phyloP scores from a whole-genome alignment of 2,888 invertebrate species.

The Polymixis flavicincta region DNA sequence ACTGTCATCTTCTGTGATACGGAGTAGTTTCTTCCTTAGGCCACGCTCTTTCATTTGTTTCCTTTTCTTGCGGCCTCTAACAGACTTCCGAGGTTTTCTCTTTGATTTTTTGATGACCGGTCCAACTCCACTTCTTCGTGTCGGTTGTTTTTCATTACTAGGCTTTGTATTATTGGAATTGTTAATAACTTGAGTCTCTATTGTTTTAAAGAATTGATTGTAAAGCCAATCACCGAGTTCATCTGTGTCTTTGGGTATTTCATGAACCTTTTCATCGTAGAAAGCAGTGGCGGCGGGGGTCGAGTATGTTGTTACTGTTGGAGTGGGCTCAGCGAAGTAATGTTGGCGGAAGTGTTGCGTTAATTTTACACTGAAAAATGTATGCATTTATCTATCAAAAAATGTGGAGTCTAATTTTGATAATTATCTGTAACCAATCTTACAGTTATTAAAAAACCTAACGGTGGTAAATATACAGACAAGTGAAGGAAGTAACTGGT shows the following conservation, averaged over 20 bases:
- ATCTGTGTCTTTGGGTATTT: constrained; percentile 79
- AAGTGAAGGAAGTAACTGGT: no score
- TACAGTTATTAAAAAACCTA: no score
- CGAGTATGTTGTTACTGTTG: constrained; percentile 37
- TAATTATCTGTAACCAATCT: background rate
- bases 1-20: constrained; percentile 84
- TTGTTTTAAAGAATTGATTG: constrained; percentile 87
- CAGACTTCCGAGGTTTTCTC: constrained; percentile 69
- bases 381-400: constrained; percentile 3
- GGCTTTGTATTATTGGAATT: constrained; percentile 72
- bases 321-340: constrained; percentile 71
- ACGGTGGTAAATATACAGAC: no score
- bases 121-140: constrained; percentile 75
- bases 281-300: constrained; percentile 64
- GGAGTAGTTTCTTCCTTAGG: constrained; percentile 77
- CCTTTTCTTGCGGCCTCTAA: constrained; percentile 65
- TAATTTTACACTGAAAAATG: constrained; percentile 78
- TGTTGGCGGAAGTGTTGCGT: constrained; percentile 74
- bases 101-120: constrained; percentile 56
- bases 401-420: background rate
- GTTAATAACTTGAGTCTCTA: constrained; percentile 85
- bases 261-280: constrained; percentile 74
- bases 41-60: constrained; percentile 69
- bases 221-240: constrained; percentile 87
- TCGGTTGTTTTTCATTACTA: constrained; percentile 53